These are phyloP conservation scores for Listrodromus nycthemerus DNA, from an alignment of 2,888 invertebrate species.

Conservation along the genomic window DNA sequence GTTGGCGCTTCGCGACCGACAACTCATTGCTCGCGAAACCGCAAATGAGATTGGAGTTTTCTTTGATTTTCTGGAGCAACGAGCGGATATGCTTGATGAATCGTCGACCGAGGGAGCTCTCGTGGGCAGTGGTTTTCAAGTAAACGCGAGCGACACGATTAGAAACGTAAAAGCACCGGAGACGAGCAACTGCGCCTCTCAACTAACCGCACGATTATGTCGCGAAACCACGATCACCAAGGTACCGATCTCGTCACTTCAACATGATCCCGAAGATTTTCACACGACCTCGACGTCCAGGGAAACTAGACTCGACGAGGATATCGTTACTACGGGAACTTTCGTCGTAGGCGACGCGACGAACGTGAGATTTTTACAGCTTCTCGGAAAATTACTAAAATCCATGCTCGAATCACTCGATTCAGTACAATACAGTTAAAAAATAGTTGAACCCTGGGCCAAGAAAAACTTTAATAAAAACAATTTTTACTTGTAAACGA, in stretches of 20 bases:
- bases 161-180: conserved; percentile 74
- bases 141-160: conserved; percentile 69
- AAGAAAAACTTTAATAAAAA: conserved; percentile 9
- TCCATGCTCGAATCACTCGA: conserved; percentile 81
- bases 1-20: conserved; percentile 80
- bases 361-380: conserved; percentile 76
- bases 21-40: conserved; percentile 82
- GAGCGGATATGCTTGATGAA: conserved; percentile 73
- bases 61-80: conserved; percentile 82
- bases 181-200: conserved; percentile 56
- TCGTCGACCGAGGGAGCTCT: conserved; percentile 70
- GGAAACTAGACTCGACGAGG: conserved; percentile 70
- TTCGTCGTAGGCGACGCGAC: conserved; percentile 73
- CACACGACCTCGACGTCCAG: conserved; percentile 21
- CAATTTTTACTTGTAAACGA: conserved; percentile 23
- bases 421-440: conserved; percentile 76
- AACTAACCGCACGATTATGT: conserved; percentile 77
- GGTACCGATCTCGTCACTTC: conserved; percentile 68
- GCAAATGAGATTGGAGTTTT: conserved; percentile 82
- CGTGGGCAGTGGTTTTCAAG: conserved; percentile 71
- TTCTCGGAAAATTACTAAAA: conserved; percentile 81
- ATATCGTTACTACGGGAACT: conserved; percentile 78
- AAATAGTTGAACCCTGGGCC: background rate
- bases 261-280: conserved; percentile 57
- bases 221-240: conserved; percentile 74